Evolutionary conservation across 2,113 vertebrate genomes (phyloP), one percentile per base, ranked within the genome.

Genomic region (Pachyramphus minor): DNA sequence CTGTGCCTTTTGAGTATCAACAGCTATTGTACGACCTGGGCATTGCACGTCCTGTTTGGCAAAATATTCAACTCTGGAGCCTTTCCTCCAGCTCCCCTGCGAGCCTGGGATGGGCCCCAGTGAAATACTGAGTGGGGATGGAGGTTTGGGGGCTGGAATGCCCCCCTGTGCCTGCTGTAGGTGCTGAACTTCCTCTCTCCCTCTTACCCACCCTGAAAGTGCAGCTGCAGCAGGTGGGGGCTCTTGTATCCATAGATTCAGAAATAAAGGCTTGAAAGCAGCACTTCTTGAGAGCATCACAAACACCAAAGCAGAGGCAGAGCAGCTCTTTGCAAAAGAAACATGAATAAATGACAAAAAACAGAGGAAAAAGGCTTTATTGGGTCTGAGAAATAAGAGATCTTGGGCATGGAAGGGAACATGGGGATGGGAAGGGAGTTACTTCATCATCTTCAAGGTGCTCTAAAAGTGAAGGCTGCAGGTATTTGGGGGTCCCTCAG

Each of bases 311-410:
- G 78, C 35, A 80, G 37, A 45, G 67, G 53, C 86, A 85, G 68
- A 81, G 33, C 47, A 49, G 35, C 47, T 42, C 20, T 50, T 35
- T 62, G 67, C 25, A 24, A 17, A 18, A 49, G 53, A 41, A 84
- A 50, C 12, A 3, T 11, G 1, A 31, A 49, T 17, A 44, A 16
- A 20, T 22, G 44, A 4, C 2, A 15, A 21, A 45, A 62, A 12
- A 24, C 7, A 4, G 52, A 8, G 23, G 16, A 22, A 15, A 64
- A 83, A 23, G 49, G 31, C 28, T 69, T 59, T 44, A 11, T 44
- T 3, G 0, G 22, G 25, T n/a, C 41, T n/a, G 55, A 63, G 68
- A 37, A 63, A 42, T 1, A 1, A 0, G 3, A 69, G 41, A 21
- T 39, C 41, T 35, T 33, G 59, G 71, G 55, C 5, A 2, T 12